Percentiles rank a stretch among this genome's conserved stretches.
Evolutionary conservation across 2,888 invertebrate species (phyloP).

Genomic region (Drosophila mulleri): DNA sequence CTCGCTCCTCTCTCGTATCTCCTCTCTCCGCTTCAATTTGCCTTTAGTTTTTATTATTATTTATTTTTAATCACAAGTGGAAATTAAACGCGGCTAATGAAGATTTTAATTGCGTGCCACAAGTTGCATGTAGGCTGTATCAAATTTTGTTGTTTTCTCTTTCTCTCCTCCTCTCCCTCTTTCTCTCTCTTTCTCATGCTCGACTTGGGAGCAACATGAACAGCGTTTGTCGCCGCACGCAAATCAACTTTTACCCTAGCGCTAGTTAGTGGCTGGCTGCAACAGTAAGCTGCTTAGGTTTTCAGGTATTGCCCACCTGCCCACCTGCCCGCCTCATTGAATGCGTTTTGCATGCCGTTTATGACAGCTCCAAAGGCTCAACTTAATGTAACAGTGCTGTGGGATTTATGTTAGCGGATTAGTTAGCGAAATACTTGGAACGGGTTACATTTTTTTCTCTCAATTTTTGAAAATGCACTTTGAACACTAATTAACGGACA

Average conservation of each 20-base stretch:
- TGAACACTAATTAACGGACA: constrained; percentile 11
- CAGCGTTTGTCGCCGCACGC: constrained; percentile 63
- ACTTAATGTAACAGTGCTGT: constrained; percentile 29
- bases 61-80: constrained; percentile 80
- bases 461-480: constrained; percentile 43
- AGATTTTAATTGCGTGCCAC: constrained; percentile 80
- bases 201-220: constrained; percentile 47
- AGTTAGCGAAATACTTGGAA: constrained; percentile 29
- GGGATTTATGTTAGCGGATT: constrained; percentile 43
- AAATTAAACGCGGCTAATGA: constrained; percentile 82
- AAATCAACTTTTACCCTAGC: constrained; percentile 40
- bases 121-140: constrained; percentile 65
- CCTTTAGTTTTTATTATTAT: constrained; percentile 39
- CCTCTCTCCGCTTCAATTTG: neutral
- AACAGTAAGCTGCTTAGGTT: constrained; percentile 58
- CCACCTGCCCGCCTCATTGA: constrained; percentile 41
- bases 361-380: constrained; percentile 46
- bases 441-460: constrained; percentile 16
- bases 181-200: constrained; percentile 13
- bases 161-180: neutral
- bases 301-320: constrained; percentile 33
- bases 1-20: no score
- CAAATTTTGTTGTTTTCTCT: neutral
- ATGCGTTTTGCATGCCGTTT: constrained; percentile 38
- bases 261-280: constrained; percentile 19